These are phyloP conservation scores for Ophion ellenae DNA, from an alignment of 2,888 invertebrate species.

Conservation along the genomic window DNA sequence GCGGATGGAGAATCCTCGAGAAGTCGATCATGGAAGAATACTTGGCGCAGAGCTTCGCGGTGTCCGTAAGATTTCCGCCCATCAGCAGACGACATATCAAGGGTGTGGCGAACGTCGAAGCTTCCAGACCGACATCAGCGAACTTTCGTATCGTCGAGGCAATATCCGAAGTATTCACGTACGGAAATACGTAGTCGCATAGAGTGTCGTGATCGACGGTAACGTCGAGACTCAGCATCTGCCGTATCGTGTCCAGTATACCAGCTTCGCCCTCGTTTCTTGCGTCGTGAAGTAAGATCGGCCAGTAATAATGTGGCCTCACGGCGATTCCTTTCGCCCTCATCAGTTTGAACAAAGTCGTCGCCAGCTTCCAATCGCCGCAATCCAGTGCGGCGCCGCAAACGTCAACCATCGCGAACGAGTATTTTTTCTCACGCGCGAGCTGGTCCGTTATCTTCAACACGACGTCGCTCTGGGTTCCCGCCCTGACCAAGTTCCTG, in stretches of 20 bases:
- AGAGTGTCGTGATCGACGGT: slow-evolving; percentile 86
- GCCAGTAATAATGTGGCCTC: slow-evolving; percentile 89
- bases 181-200: slow-evolving; percentile 85
- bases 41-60: slow-evolving; percentile 52
- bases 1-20: slow-evolving; percentile 83
- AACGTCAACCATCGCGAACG: slow-evolving; percentile 84
- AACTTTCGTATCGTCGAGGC: slow-evolving; percentile 85
- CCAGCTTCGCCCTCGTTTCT: slow-evolving; percentile 85
- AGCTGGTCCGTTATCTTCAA: slow-evolving; percentile 69
- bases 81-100: slow-evolving; percentile 84
- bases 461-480: slow-evolving; percentile 80
- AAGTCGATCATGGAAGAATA: slow-evolving; percentile 85
- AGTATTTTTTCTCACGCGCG: slow-evolving; percentile 32
- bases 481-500: slow-evolving; percentile 85
- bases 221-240: slow-evolving; percentile 85
- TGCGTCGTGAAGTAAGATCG: slow-evolving; percentile 85
- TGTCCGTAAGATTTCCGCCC: slow-evolving; percentile 82
- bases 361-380: slow-evolving; percentile 83
- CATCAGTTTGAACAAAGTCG: slow-evolving; percentile 84
- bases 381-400: slow-evolving; percentile 85
- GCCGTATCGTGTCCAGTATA: slow-evolving; percentile 85
- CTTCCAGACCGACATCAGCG: slow-evolving; percentile 82
- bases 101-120: slow-evolving; percentile 83
- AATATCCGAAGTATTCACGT: slow-evolving; percentile 85
- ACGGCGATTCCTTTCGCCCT: slow-evolving; percentile 83